phyloP scores from a whole-genome alignment of 2,113 vertebrate species.

The Otocyon megalotis region DNA sequence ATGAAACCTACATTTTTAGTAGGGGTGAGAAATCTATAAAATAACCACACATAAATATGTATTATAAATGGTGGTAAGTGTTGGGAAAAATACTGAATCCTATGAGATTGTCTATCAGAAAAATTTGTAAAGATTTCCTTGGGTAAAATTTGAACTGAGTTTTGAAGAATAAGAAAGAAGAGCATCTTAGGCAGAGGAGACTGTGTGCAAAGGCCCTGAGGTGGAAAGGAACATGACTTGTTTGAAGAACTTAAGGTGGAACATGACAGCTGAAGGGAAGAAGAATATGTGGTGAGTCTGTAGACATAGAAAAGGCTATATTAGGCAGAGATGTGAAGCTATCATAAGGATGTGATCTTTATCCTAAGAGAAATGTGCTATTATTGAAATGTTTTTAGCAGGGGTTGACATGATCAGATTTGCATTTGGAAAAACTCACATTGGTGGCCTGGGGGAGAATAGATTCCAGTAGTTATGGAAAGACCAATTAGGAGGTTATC shows the following conservation, averaged over 20 bases:
- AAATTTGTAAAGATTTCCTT: neutral
- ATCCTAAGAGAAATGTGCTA: neutral
- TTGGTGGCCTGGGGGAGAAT: neutral
- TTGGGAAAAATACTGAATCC: neutral
- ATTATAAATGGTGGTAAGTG: neutral
- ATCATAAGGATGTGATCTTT: neutral
- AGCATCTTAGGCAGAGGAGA: neutral
- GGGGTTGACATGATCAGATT: neutral
- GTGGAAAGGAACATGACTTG: neutral
- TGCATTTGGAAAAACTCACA: neutral
- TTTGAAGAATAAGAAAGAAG: neutral
- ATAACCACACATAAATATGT: neutral
- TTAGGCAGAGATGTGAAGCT: neutral
- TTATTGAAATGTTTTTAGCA: neutral
- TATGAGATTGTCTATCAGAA: neutral
- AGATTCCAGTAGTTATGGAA: neutral
- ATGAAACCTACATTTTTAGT: neutral
- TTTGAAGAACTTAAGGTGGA: neutral
- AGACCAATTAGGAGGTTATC: neutral
- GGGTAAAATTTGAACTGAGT: slow-evolving; percentile 23
- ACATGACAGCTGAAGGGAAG: neutral
- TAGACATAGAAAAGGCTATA: neutral
- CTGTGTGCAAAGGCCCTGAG: neutral
- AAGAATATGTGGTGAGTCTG: neutral
- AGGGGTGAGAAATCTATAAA: neutral